Base-by-base conservation (phyloP, 2,888 invertebrate genomes). In the Heliconius charithonia region DNA sequence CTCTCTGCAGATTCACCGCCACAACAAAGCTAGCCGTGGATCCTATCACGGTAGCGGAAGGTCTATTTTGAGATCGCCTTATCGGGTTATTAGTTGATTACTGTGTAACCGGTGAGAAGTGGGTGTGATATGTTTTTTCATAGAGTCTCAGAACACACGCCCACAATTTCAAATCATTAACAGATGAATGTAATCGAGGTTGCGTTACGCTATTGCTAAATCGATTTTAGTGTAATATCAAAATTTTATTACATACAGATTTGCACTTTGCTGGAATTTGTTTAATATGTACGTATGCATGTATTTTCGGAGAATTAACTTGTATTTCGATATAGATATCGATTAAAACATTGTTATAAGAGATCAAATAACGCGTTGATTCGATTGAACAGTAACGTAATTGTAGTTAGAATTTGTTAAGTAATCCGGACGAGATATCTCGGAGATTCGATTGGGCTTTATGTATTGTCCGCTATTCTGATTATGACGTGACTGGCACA, bases 111-210 rank as follows among this genome's bases (percentile, higher is more conserved):
- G 90, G 89, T 89, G 87, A 86, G 86, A 91, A 85, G 93, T 94
- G 94, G 94, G 94, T 93, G 94, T 94, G 91, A 93, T 93, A 92
- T 93, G 93, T 90, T 93, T 94, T 93, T 93, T 90, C 90, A 88
- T 56, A 59, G 69, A 65, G 56, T 81, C 84, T 25, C 51, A 19
- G 19, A 87, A 89, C 93, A 91, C 91, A 94, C 95, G 94, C 95
- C 94, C 94, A 93, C 92, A 83, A 87, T 82, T 82, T 87, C 89
- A 89, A 91, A 91, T 89, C 87, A 87, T 89, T 88, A 87, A 86
- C 87, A 41, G 79, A 86, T 85, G 85, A 78, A 77, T 72, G 83
- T 84, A 85, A 86, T 84, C 84, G 83, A 84, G 83, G 88, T 91
- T 90, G 88, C 90, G 87, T 88, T 85, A 85, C 74, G 80, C 85